Percentiles rank a stretch among this genome's conserved stretches.
phyloP scores from a whole-genome alignment of 2,113 vertebrate genomes.

The Lonchura striata region DNA sequence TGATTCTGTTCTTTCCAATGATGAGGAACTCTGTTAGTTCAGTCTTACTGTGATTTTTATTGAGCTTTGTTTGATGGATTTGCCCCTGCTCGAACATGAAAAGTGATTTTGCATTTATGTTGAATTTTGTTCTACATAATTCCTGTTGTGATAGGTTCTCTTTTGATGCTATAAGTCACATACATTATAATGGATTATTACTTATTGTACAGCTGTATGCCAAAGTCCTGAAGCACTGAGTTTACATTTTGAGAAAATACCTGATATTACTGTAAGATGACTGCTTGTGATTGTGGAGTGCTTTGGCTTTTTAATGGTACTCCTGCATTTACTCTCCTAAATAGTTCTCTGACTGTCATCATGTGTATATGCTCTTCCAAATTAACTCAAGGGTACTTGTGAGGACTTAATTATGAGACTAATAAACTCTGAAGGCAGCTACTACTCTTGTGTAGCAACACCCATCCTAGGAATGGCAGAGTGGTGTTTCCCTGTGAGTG shows the following conservation, averaged over 20 bases:
- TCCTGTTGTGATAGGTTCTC: not conserved
- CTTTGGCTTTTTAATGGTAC: not conserved
- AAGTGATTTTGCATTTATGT: constrained; percentile 4
- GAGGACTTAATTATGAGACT: constrained; percentile 6
- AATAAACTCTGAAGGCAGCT: not conserved
- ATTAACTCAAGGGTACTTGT: constrained; percentile 37
- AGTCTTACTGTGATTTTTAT: constrained; percentile 15
- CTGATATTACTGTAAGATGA: not conserved
- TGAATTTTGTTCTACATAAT: constrained; percentile 1
- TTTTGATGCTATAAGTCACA: not conserved
- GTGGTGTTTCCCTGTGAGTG: fast-evolving
- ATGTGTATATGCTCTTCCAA: not conserved
- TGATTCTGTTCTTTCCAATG: constrained; percentile 24
- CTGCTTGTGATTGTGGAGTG: not conserved
- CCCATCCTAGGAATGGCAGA: fast-evolving
- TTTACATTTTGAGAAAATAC: constrained; percentile 32
- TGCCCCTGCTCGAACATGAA: constrained; percentile 23
- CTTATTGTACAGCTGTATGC: not conserved
- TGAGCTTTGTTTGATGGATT: constrained; percentile 14
- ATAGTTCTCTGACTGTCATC: not conserved
- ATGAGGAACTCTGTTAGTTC: constrained; percentile 36
- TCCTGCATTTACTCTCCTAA: not conserved
- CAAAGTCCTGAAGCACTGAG: not conserved
- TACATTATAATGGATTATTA: constrained; percentile 20
- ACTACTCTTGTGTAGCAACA: not conserved